Evolutionary conservation across 2,113 vertebrate genomes (phyloP).

Genomic region (Ginglymostoma cirratum): DNA sequence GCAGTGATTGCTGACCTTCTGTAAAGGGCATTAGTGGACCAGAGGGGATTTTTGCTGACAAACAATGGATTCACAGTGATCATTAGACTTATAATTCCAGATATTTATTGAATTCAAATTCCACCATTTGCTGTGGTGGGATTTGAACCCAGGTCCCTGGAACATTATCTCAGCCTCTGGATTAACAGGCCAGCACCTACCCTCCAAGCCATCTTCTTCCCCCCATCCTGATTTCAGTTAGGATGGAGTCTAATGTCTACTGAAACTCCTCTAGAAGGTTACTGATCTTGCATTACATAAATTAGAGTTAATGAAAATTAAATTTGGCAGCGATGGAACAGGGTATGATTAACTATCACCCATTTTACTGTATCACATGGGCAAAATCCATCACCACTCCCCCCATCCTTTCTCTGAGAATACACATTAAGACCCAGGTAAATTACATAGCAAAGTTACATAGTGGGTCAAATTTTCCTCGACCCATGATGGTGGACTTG

Average conservation of each 20-base stretch:
- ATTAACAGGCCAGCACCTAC: not conserved
- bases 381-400: not conserved
- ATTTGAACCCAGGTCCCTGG: too few species aligned
- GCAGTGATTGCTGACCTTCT: too few species aligned
- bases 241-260: not conserved
- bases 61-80: too few species aligned
- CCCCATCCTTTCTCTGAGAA: not conserved
- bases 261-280: not conserved
- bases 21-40: too few species aligned
- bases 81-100: too few species aligned
- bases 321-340: not conserved
- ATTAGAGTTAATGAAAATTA: not conserved
- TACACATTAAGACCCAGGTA: not conserved
- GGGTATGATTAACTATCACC: not conserved
- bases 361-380: not conserved
- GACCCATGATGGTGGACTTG: too few species aligned
- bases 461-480: not conserved
- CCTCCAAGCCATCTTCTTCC: not conserved
- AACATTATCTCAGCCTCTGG: too few species aligned
- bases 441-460: not conserved
- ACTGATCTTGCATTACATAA: not conserved
- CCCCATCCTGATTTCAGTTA: not conserved
- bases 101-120: too few species aligned
- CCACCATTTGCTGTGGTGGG: too few species aligned
- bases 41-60: too few species aligned